Percentiles rank a stretch among this genome's conserved stretches.
Evolutionary conservation across 1,140 invertebrate genomes (phyloP).

Genomic region (Drosophila teissieri): DNA sequence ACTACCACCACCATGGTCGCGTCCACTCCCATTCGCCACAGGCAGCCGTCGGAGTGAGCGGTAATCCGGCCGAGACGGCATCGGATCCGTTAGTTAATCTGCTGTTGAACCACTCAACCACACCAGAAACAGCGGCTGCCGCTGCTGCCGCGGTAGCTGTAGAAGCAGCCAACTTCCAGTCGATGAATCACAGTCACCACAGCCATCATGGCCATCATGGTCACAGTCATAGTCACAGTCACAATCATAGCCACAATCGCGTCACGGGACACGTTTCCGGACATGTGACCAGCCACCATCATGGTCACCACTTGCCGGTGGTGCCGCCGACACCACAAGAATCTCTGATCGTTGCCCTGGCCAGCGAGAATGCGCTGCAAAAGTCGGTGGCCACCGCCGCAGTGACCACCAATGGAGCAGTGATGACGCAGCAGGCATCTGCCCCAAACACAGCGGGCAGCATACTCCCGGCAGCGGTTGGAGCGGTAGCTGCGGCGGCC

Average conservation of each 20-base stretch:
- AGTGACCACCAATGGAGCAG: constrained; percentile 77
- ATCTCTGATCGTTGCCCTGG: constrained; percentile 82
- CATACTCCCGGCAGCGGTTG: constrained; percentile 64
- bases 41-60: constrained; percentile 17
- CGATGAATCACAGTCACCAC: constrained; percentile 24
- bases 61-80: constrained; percentile 27
- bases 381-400: constrained; percentile 81
- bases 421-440: constrained; percentile 79
- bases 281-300: constrained; percentile 15
- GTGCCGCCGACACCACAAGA: constrained; percentile 78
- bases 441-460: constrained; percentile 59
- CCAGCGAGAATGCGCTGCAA: constrained; percentile 78
- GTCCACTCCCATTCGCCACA: constrained; percentile 34
- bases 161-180: constrained; percentile 57
- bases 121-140: constrained; percentile 51
- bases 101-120: constrained; percentile 38
- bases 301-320: constrained; percentile 58
- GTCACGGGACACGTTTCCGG: not conserved
- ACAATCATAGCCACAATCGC: not conserved
- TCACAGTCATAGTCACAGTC: constrained; percentile 3
- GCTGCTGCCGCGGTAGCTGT: constrained; percentile 55
- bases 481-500: constrained; percentile 66
- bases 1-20: constrained; percentile 58
- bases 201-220: constrained; percentile 27
- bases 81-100: constrained; percentile 62